Conservation (phyloP, 2,797 vertebrate species). For the Siniperca undulata region DNA sequence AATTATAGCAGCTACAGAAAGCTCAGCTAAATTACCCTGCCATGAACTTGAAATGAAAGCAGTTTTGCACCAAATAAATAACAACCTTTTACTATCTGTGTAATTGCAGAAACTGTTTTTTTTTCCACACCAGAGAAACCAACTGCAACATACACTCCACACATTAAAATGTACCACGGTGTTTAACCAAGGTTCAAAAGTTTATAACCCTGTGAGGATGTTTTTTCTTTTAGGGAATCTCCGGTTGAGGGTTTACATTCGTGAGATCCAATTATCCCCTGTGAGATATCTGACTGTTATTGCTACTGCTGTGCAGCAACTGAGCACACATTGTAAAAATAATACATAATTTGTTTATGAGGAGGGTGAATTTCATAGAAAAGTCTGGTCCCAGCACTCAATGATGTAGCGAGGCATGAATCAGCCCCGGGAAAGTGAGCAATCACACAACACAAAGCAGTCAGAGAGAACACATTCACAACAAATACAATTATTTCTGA, state of each 20-base stretch:
- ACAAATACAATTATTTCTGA: constrained; percentile 3
- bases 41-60: constrained; percentile 44
- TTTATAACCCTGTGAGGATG: constrained; percentile 20
- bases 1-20: constrained; percentile 64
- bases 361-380: constrained; percentile 14
- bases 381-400: neutral
- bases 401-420: constrained; percentile 13
- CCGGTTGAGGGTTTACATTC: neutral
- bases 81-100: constrained; percentile 48
- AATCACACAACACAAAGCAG: neutral
- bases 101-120: constrained; percentile 27
- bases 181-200: constrained; percentile 50
- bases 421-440: constrained; percentile 6
- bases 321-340: neutral
- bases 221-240: constrained; percentile 28
- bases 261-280: constrained; percentile 30
- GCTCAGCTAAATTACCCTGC: constrained; percentile 40
- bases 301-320: constrained; percentile 11
- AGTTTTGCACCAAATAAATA: constrained; percentile 45
- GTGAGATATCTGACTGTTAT: constrained; percentile 17
- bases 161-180: constrained; percentile 36
- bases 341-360: neutral
- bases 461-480: constrained; percentile 22
- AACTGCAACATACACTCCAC: constrained; percentile 24
- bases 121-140: constrained; percentile 13